Evolutionary conservation across 2,113 vertebrate species (phyloP), one percentile per base, ranked within the genome.

Genomic region (Serinus canaria): DNA sequence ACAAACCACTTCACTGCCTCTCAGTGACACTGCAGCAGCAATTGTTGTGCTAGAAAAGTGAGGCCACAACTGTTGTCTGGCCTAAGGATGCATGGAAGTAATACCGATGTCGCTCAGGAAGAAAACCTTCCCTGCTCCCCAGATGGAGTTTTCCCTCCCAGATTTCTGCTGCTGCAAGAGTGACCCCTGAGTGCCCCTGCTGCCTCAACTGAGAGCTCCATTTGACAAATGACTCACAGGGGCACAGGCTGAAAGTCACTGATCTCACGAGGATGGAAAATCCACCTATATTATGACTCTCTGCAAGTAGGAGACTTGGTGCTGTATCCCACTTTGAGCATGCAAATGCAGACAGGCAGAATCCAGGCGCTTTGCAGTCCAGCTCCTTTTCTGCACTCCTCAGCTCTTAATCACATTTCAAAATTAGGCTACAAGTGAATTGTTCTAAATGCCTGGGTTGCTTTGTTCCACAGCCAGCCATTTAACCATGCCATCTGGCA

Each of bases 41-140:
- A 52, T 27, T 53, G 39, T 16, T 46, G n/a, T 0, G 0, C 47
- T 46, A 62, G 19, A 69, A 69, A 53, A 62, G 13, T 7, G 12
- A 69, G 18, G 23, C 39, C 28, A 60, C 27, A 44, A 15, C 21
- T 58, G 43, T 6, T 59, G 56, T 60, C n/a, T 28, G 64, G 19
- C 8, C 12, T 15, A 62, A 28, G 28, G 41, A 87, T 15, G 15
- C 22, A 69, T 7, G 8, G 31, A 60, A 62, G 55, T 27, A 87
- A 53, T 28, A 67, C 6, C 11, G 18, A 69, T 0, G 1, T 23
- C 33, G 15, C 55, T 39, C 18, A 28, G 4, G 22, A 70, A 53
- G 6, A 10, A 87, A 87, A 53, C 4, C 5, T 31, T 69, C 4
- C n/a, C 18, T 1, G 2, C 15, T 20, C 28, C 19, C 23, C 8